Base-by-base conservation (phyloP, 2,113 vertebrate species). In the Uria lomvia region DNA sequence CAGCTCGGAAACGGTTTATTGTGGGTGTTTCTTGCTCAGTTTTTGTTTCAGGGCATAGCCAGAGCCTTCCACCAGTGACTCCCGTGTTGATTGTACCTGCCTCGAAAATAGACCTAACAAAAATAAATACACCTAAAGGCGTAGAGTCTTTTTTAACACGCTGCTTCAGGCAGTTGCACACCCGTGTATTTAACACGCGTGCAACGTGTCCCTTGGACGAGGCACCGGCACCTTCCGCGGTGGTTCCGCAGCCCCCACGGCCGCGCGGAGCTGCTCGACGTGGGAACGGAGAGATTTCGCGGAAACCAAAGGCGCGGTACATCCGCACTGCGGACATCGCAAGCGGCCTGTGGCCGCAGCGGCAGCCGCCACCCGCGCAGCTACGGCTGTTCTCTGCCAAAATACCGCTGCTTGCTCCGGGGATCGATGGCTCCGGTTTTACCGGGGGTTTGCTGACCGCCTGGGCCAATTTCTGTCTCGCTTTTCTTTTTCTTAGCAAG, bases 381-480 rank as follows among this genome's bases (percentile, higher is more conserved):
- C 68, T 24, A 3, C n/a, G 4, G 19, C 32, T 58, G 59, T 74
- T 59, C 15, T 12, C 47, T 56, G 71, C 36, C 65, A 8, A 85
- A 92, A 76, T 18, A 40, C 8, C 18, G 16, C 65, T 84, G 34
- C 32, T 18, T 23, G 10, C 38, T 52, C 47, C 38, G 26, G n/a
- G 86, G 19, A 40, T 65, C 70, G 20, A 82, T 67, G 30, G 15
- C 58, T 75, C 27, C 8, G 1, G 1, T 82, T 82, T 88, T 74
- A 55, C 20, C 11, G 15, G 5, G 11, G 8, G 6, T 2, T 74
- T 19, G 6, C 18, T 36, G 47, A 11, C 32, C 2, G 0, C 32
- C 17, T 5, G 16, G 5, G 36, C 56, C 58, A 11, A 27, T 76
- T 90, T 75, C 26, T 77, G 43, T 6, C 32, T 63, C 23, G 0